phyloP scores from a whole-genome alignment of 2,113 vertebrate genomes.

The Phylloscopus trochilus region DNA sequence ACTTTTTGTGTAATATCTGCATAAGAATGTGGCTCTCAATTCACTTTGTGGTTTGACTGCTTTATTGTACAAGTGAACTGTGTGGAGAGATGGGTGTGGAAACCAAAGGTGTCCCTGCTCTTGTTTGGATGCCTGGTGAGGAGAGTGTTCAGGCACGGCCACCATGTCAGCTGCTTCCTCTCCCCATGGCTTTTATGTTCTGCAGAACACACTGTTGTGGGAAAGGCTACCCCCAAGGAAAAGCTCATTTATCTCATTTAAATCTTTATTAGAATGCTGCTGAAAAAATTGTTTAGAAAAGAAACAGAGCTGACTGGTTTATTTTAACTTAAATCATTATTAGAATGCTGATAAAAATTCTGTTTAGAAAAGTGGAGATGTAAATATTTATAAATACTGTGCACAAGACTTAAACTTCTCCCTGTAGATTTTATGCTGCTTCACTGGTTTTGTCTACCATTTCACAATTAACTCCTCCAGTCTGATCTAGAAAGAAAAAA shows the following conservation, averaged over 20 bases:
- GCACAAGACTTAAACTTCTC: neutral
- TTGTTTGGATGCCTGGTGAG: neutral
- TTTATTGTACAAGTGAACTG: neutral
- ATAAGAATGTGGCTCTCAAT: neutral
- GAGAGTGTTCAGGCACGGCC: neutral
- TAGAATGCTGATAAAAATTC: neutral
- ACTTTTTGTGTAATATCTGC: neutral
- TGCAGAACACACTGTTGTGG: neutral
- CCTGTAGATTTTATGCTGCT: neutral
- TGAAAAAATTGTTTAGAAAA: neutral
- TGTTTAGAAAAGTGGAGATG: neutral
- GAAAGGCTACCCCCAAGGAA: neutral
- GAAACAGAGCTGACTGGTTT: neutral
- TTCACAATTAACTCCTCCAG: neutral
- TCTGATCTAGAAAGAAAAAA: neutral
- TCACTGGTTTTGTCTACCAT: neutral
- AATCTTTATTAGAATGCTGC: neutral
- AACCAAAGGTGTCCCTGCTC: neutral
- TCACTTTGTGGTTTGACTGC: neutral
- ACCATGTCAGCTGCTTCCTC: neutral
- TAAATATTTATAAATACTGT: neutral
- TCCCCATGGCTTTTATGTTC: neutral
- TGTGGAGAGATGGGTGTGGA: neutral
- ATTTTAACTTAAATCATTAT: neutral
- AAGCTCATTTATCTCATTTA: neutral